Percentiles rank a stretch among this genome's conserved stretches.
Conservation (phyloP, 1,140 invertebrate genomes). For the Mercenaria mercenaria region DNA sequence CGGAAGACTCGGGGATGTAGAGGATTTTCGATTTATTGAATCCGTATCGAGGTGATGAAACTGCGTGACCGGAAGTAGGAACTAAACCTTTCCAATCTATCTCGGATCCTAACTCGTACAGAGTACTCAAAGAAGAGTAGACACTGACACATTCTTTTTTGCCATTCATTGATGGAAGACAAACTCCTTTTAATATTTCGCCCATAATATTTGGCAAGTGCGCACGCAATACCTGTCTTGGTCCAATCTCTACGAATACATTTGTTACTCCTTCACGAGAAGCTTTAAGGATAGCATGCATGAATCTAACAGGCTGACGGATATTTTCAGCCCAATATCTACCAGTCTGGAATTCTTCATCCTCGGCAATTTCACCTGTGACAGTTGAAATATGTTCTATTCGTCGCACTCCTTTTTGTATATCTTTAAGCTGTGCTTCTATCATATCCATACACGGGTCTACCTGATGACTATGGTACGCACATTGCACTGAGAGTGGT, state of each 20-base stretch:
- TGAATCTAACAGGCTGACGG: slow-evolving; percentile 26
- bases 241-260: slow-evolving; percentile 52
- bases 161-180: slow-evolving; percentile 72
- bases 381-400: slow-evolving; percentile 70
- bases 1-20: slow-evolving; percentile 32
- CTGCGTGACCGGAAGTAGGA: neutral
- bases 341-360: neutral
- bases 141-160: slow-evolving; percentile 58
- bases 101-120: slow-evolving; percentile 55
- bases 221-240: slow-evolving; percentile 14
- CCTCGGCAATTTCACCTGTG: slow-evolving; percentile 2
- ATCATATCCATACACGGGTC: slow-evolving; percentile 63
- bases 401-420: neutral
- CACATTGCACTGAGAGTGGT: slow-evolving; percentile 63
- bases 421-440: neutral
- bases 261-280: neutral
- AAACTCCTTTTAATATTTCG: slow-evolving; percentile 66
- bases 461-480: slow-evolving; percentile 76
- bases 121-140: slow-evolving; percentile 22
- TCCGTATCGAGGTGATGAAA: slow-evolving; percentile 29
- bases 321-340: slow-evolving; percentile 54
- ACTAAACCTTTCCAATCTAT: slow-evolving; percentile 44
- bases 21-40: slow-evolving; percentile 45
- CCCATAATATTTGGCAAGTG: slow-evolving; percentile 69
- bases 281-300: slow-evolving; percentile 2